phyloP scores from a whole-genome alignment of 64 coral and sea anemone species.

The Stichodactyla helianthus region DNA sequence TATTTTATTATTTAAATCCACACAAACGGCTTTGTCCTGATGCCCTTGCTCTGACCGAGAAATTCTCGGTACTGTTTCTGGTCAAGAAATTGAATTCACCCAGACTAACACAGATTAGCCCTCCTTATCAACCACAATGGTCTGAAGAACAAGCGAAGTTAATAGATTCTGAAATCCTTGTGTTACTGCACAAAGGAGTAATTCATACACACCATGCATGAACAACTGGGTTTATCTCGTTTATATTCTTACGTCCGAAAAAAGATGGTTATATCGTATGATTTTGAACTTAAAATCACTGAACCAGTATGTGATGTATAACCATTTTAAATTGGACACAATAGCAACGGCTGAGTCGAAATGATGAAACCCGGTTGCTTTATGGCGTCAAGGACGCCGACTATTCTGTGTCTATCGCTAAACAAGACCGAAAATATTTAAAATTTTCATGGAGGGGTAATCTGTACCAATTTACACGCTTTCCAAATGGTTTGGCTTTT shows the following conservation, averaged over 20 bases:
- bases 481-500: conserved; percentile 19
- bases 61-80: conserved; percentile 11
- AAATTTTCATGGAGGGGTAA: conserved; percentile 27
- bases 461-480: background rate
- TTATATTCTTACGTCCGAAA: conserved; percentile 27
- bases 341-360: conserved; percentile 1
- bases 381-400: background rate
- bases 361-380: conserved; percentile 21
- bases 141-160: conserved; percentile 18
- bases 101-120: background rate
- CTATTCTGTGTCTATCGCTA: background rate
- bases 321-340: conserved; percentile 53
- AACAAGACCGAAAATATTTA: conserved; percentile 3
- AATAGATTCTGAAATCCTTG: conserved; percentile 24
- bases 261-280: conserved; percentile 36
- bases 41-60: conserved; percentile 3
- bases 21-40: too few species aligned
- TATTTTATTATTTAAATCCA: too few species aligned
- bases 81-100: conserved; percentile 12
- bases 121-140: conserved; percentile 32
- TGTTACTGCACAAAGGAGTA: background rate
- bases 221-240: conserved; percentile 18
- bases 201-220: background rate
- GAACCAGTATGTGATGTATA: conserved; percentile 41
- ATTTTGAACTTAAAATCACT: conserved; percentile 37